Evolutionary conservation across 2,113 vertebrate genomes (phyloP).

Genomic region (Larimichthys crocea): DNA sequence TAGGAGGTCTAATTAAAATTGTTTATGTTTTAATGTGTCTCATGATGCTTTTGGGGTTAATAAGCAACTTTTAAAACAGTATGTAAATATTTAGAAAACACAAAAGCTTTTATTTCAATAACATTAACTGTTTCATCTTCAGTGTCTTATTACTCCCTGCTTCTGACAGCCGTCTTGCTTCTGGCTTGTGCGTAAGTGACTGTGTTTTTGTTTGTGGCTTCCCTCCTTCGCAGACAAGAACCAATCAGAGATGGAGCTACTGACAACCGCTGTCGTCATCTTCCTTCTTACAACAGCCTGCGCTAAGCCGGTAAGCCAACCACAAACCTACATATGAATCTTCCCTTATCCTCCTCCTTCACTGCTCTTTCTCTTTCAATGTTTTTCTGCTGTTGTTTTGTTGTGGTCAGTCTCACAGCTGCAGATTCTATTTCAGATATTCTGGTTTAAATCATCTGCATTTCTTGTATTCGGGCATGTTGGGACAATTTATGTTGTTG

Average conservation of each 20-base stretch:
- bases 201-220: conserved; percentile 41
- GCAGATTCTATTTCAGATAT: neutral
- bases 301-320: conserved; percentile 57
- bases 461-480: neutral
- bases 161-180: conserved; percentile 5
- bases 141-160: neutral
- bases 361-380: neutral
- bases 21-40: neutral
- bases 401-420: neutral
- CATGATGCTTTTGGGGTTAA: neutral
- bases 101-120: neutral
- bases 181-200: neutral
- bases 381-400: neutral
- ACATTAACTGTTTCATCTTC: neutral
- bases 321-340: neutral
- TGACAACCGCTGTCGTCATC: conserved; percentile 48
- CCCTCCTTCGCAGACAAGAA: conserved; percentile 23
- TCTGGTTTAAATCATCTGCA: neutral
- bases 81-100: neutral
- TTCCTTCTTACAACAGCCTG: conserved; percentile 44
- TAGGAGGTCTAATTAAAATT: neutral
- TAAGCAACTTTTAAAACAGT: neutral
- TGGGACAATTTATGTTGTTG: neutral
- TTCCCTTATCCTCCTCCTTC: neutral
- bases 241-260: conserved; percentile 62